A percentile compares a stretch with the other conserved stretches of the same genome.
Evolutionary conservation across 92 coral and sea anemone genomes (phyloP).

Genomic region (Zoanthus gigantus): DNA sequence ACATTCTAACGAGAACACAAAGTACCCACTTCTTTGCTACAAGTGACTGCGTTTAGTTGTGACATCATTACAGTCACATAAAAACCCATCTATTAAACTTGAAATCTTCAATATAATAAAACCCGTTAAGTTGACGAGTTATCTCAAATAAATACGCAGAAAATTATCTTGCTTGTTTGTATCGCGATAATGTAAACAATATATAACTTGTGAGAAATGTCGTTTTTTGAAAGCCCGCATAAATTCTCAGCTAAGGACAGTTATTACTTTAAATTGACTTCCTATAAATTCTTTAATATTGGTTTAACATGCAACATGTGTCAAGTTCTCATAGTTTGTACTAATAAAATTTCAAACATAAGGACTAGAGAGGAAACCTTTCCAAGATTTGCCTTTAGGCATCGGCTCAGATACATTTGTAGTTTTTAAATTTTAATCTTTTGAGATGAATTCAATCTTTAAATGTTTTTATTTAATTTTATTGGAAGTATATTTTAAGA

Average conservation of each 20-base stretch:
- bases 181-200: conserved; percentile 41
- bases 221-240: conserved; percentile 16
- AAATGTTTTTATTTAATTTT: conserved; percentile 15
- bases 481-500: background rate
- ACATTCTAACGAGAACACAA: conserved; percentile 14
- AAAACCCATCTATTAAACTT: conserved; percentile 56
- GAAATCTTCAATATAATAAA: conserved; percentile 24
- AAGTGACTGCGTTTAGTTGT: conserved; percentile 65
- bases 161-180: conserved; percentile 35
- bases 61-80: conserved; percentile 78
- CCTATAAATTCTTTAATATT: background rate
- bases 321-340: conserved; percentile 24
- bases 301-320: background rate
- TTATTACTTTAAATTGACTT: conserved; percentile 34
- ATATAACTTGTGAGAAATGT: conserved; percentile 1
- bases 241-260: conserved; percentile 14
- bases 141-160: conserved; percentile 46
- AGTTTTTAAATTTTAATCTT: conserved; percentile 5
- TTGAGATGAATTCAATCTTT: background rate
- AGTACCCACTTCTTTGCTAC: conserved; percentile 46
- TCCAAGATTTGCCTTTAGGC: conserved; percentile 13
- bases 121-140: conserved; percentile 42
- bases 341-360: background rate
- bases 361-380: background rate
- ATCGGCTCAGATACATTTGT: conserved; percentile 6